Conservation (phyloP, 30 jellyfish, hydroid and myxozoan genomes). For the Sanderia malayensis region DNA sequence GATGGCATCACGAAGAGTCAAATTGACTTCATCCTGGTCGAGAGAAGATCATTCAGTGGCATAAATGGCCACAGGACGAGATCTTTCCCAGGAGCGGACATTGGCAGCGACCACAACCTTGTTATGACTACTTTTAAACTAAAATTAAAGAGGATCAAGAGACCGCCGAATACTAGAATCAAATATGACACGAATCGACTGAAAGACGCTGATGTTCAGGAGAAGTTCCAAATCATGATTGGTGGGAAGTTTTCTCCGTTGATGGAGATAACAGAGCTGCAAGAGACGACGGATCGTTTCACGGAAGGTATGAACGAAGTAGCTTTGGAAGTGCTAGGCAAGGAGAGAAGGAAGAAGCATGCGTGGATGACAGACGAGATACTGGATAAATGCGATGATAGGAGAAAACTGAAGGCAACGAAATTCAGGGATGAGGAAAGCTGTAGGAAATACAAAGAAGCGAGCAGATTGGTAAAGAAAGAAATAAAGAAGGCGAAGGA, state of each 20-base stretch:
- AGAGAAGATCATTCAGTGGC: conserved; percentile 4
- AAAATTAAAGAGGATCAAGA: conserved; percentile 1
- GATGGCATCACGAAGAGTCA: not conserved
- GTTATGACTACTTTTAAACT: conserved; percentile 4
- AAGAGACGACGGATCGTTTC: too few relatives aligned
- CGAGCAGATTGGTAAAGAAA: conserved; percentile 10
- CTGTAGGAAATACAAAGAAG: conserved; percentile 13
- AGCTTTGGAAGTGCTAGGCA: conserved; percentile 35
- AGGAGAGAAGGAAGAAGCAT: conserved; percentile 31
- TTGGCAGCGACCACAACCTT: too few relatives aligned
- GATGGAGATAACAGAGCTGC: too few relatives aligned
- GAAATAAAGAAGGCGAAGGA: too few relatives aligned
- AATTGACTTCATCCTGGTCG: conserved; percentile 21
- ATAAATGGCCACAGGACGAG: not conserved
- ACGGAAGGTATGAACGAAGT: conserved; percentile 45
- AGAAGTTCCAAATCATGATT: too few relatives aligned
- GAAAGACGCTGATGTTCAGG: conserved; percentile 11
- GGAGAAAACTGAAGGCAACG: too few relatives aligned
- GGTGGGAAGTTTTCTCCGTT: too few relatives aligned
- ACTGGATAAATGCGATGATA: too few relatives aligned
- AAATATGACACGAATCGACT: conserved; percentile 29
- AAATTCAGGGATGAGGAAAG: conserved; percentile 23
- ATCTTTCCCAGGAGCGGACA: too few relatives aligned
- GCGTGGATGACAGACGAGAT: conserved; percentile 55
- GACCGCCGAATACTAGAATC: too few relatives aligned